phyloP scores from a whole-genome alignment of 1,140 invertebrate species.

The Zaprionus vittiger region DNA sequence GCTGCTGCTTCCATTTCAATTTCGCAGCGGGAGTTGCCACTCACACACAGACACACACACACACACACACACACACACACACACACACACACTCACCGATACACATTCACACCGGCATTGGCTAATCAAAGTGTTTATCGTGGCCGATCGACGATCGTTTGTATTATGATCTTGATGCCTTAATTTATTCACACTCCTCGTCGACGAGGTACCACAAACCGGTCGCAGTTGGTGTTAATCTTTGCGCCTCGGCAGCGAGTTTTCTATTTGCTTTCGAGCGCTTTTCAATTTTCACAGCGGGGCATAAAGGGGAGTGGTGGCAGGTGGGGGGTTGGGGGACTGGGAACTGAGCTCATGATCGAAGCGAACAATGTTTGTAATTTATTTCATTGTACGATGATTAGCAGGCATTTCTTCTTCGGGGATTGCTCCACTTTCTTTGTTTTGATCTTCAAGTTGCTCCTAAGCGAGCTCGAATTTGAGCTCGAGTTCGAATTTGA shows the following conservation, averaged over 20 bases:
- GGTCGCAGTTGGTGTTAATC: constrained; percentile 55
- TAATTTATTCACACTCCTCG: constrained; percentile 81
- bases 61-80: constrained; percentile 32
- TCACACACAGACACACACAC: no score
- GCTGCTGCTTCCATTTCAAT: constrained; percentile 81
- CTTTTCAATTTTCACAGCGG: constrained; percentile 82
- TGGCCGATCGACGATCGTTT: constrained; percentile 76
- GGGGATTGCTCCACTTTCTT: constrained; percentile 61
- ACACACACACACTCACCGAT: constrained; percentile 14
- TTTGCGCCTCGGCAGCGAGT: constrained; percentile 53
- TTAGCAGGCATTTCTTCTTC: constrained; percentile 75
- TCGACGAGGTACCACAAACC: constrained; percentile 35
- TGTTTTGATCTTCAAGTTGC: constrained; percentile 50
- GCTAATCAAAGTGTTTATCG: constrained; percentile 83
- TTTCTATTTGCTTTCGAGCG: constrained; percentile 78
- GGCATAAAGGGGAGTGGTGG: constrained; percentile 1
- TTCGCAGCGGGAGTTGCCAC: constrained; percentile 70
- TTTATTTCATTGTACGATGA: constrained; percentile 82
- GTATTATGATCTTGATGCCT: constrained; percentile 82
- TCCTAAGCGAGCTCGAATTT: background rate
- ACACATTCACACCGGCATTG: constrained; percentile 20
- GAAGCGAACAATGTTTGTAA: constrained; percentile 77
- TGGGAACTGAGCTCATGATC: constrained; percentile 18
- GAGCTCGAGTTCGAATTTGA: background rate
- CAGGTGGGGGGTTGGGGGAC: constrained; percentile 3